phyloP scores from a whole-genome alignment of 2,113 vertebrate genomes.

The Perccottus glenii region DNA sequence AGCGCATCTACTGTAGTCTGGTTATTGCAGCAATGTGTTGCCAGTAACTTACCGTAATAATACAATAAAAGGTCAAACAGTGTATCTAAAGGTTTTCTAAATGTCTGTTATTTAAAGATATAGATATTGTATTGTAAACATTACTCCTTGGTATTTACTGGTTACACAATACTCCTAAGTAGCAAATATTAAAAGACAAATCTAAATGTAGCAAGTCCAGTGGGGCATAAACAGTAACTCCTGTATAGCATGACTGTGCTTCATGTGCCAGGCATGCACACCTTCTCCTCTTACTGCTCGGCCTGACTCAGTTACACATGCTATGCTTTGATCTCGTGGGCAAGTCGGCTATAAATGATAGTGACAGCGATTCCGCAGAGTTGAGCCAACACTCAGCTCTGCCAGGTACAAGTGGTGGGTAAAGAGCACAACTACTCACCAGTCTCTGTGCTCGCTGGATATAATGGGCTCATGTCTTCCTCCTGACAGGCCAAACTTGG shows the following conservation, averaged over 20 bases:
- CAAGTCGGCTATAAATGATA: conserved; percentile 51
- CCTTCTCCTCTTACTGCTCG: conserved; percentile 56
- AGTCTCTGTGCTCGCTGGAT: conserved; percentile 49
- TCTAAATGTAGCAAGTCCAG: conserved; percentile 9
- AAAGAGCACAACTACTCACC: conserved; percentile 23
- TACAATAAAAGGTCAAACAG: too few species aligned
- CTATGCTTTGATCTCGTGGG: conserved; percentile 62
- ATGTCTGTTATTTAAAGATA: too few species aligned
- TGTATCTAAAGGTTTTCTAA: too few species aligned
- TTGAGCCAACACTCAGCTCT: conserved; percentile 14
- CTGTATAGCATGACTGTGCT: conserved; percentile 1
- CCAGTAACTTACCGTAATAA: too few species aligned
- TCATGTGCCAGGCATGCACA: conserved; percentile 30
- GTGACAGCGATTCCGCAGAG: conserved; percentile 35
- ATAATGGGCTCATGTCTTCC: conserved; percentile 41
- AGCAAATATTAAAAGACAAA: conserved; percentile 8
- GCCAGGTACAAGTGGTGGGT: conserved; percentile 49
- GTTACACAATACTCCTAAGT: conserved; percentile 2
- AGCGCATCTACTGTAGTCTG: too few species aligned
- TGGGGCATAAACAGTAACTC: conserved; percentile 19
- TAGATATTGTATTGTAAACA: too few species aligned
- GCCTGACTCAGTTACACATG: conserved; percentile 46
- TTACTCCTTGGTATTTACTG: too few species aligned
- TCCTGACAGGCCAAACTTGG: conserved; percentile 50
- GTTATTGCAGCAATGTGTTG: too few species aligned